A percentile compares a stretch with the other conserved stretches of the same genome.
These are phyloP conservation scores for Eurytoma adleriae DNA, from an alignment of 2,888 invertebrate species.

Conservation along the genomic window DNA sequence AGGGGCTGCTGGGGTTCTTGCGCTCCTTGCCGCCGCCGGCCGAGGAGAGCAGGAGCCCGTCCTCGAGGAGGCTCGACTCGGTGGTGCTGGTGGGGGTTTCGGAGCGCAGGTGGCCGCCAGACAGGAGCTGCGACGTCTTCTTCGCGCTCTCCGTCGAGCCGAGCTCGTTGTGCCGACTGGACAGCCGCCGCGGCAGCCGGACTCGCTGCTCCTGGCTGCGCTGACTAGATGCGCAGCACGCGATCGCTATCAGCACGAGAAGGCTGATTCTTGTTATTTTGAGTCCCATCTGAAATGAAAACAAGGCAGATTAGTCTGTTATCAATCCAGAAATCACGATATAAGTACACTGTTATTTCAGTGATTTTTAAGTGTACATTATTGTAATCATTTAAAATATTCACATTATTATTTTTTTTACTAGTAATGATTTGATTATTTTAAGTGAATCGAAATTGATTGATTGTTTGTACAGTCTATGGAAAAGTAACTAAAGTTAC, in stretches of 20 bases:
- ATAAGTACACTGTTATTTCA: too few species aligned
- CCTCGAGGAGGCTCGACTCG: conserved; percentile 65
- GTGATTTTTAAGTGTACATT: too few species aligned
- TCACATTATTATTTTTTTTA: too few species aligned
- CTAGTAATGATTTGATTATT: too few species aligned
- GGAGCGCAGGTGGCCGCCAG: conserved; percentile 82
- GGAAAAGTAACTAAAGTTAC: too few species aligned
- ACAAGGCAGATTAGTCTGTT: too few species aligned
- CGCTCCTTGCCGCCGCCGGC: conserved; percentile 82
- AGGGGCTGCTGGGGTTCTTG: conserved; percentile 73
- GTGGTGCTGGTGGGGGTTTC: conserved; percentile 41
- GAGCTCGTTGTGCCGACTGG: conserved; percentile 61
- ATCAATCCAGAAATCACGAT: too few species aligned
- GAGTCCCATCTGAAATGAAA: conserved; percentile 67
- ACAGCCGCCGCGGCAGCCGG: conserved; percentile 27
- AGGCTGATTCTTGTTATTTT: conserved; percentile 56
- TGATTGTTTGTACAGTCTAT: too few species aligned
- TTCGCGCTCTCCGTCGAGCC: conserved; percentile 19
- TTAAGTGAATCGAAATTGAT: too few species aligned
- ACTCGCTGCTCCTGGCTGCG: conserved; percentile 31
- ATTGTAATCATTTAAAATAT: too few species aligned
- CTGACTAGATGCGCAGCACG: conserved; percentile 60
- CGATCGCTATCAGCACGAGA: conserved; percentile 56
- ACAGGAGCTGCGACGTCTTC: conserved; percentile 75
- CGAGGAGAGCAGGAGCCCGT: conserved; percentile 83